Evolutionary conservation across 2,888 invertebrate species (phyloP).

Genomic region (Noctua janthe): DNA sequence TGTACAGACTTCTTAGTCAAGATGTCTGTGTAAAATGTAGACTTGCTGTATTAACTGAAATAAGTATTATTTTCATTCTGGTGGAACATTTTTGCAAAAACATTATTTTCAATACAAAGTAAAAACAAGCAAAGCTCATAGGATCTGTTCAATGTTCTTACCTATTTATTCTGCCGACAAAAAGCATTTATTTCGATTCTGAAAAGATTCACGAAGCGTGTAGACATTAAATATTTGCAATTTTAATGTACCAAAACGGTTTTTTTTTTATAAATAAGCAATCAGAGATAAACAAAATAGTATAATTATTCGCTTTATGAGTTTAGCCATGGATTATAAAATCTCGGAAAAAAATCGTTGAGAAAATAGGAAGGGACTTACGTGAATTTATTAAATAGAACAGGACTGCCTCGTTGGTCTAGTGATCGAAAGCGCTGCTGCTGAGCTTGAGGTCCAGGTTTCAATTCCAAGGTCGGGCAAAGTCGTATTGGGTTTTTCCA

Average conservation of each 20-base stretch:
- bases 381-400: not conserved
- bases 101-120: not conserved
- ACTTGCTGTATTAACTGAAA: not conserved
- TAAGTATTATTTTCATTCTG: not conserved
- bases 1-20: not conserved
- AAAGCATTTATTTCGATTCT: not conserved
- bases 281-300: not conserved
- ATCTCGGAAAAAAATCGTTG: not conserved
- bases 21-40: not conserved
- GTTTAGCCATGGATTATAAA: not conserved
- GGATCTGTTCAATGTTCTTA: not conserved
- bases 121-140: not conserved
- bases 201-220: not conserved
- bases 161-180: not conserved
- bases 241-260: too few relatives aligned
- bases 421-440: not conserved
- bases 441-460: too few relatives aligned
- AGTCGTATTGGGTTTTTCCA: too few relatives aligned
- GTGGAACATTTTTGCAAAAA: not conserved
- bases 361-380: not conserved
- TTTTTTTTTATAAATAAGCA: not conserved
- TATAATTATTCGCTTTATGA: too few relatives aligned
- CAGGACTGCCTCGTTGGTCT: not conserved
- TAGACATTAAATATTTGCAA: not conserved
- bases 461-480: too few relatives aligned